These are phyloP conservation scores for Tiliacea aurago DNA, from an alignment of 2,888 invertebrate genomes.

Conservation along the genomic window DNA sequence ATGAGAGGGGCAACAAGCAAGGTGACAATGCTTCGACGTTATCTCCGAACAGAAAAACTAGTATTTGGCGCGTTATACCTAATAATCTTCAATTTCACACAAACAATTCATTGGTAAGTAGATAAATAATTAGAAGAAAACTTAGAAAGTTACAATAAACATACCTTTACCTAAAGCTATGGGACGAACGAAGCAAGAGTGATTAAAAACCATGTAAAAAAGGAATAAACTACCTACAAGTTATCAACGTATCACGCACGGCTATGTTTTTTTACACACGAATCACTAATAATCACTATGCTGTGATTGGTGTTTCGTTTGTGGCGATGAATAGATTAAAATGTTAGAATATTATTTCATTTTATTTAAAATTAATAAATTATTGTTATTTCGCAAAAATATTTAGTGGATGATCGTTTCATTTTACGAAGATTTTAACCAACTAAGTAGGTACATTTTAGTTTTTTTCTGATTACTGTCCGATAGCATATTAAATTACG, in stretches of 20 bases:
- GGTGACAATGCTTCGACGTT: neutral
- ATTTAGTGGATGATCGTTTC: neutral
- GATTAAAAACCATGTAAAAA: neutral
- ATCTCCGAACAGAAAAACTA: neutral
- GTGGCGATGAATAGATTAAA: neutral
- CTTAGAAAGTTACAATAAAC: neutral
- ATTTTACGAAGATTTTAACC: neutral
- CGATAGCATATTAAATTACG: conserved; percentile 11
- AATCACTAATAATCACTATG: neutral
- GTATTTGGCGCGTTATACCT: neutral
- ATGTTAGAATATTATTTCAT: neutral
- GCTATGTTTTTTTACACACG: neutral
- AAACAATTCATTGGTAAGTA: neutral
- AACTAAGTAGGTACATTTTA: neutral
- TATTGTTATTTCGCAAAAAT: neutral
- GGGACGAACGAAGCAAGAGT: neutral
- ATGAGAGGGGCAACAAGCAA: neutral
- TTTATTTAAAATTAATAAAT: neutral
- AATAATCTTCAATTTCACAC: neutral
- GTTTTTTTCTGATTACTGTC: neutral
- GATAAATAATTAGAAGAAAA: neutral
- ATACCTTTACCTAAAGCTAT: neutral
- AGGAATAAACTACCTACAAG: neutral
- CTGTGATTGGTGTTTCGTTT: neutral
- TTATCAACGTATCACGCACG: neutral